phyloP scores from a whole-genome alignment of 2,888 invertebrate genomes.

The Clivina fossor region DNA sequence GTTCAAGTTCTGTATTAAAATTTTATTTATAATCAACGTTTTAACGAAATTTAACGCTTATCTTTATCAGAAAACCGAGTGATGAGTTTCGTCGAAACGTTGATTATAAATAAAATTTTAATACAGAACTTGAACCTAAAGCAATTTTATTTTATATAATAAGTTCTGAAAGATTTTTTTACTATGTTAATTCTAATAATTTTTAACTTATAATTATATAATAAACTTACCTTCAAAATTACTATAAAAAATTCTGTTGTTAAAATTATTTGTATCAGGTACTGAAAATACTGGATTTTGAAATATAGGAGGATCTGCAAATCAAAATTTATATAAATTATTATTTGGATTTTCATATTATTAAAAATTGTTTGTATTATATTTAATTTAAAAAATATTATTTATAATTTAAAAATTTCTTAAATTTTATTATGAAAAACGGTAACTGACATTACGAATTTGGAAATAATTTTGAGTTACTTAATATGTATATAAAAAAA shows the following conservation, averaged over 20 bases:
- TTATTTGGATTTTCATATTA: background rate
- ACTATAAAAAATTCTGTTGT: conserved; percentile 1
- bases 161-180: no score
- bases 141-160: no score
- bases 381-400: conserved; percentile 4
- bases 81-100: no score
- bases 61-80: no score
- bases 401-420: background rate
- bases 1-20: no score
- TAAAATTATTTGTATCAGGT: conserved; percentile 30
- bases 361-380: background rate
- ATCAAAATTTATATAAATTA: conserved; percentile 6
- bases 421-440: conserved; percentile 24
- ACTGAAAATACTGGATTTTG: conserved; percentile 52
- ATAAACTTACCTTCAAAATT: conserved; percentile 3
- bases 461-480: conserved; percentile 78
- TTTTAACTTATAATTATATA: no score
- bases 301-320: conserved; percentile 58
- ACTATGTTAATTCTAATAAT: no score
- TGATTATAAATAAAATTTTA: no score
- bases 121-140: no score
- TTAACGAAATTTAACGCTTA: no score
- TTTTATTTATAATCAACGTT: no score
- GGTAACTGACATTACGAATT: conserved; percentile 89
- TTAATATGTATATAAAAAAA: background rate